Base-by-base conservation (phyloP, 2,113 vertebrate genomes). In the Oriolus oriolus region DNA sequence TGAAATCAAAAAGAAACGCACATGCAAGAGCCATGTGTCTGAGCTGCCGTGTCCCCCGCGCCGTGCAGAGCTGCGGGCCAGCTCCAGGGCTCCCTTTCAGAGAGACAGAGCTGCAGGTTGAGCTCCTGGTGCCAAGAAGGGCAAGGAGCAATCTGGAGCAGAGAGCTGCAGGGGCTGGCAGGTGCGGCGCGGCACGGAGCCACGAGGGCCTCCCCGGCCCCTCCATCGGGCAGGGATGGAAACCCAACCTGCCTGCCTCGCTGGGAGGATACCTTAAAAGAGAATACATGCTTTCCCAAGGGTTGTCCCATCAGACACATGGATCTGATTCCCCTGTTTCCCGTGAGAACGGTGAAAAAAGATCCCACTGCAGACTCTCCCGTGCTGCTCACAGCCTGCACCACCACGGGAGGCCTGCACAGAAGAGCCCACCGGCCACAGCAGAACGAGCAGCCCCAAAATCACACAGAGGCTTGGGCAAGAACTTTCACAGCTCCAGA, bases 121-220 rank as follows among this genome's bases (percentile, higher is more conserved):
- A 50, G 63, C 64, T 88, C 7, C 49, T n/a, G 11, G 56, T 80
- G 93, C 90, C 85, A 81, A 90, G 68, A 45, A 86, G 66, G 80
- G 66, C 75, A 76, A 78, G 73, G 94, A 87, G 84, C 37, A 5
- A 14, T 21, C 0, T 9, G 66, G 84, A 66, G 42, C 0, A 54
- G 73, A 45, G 61, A 42, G 80, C 69, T 79, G 70, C 69, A 44
- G 90, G 60, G 88, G 65, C 65, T 71, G 83, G 95, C 85, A 90
- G 82, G 92, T 69, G 81, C 1, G 41, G 54, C 5, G 6, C 0
- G 63, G 59, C 86, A 45, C 1, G 0, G 50, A 15, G 83, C 85
- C 86, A 28, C 0, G 9, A 54, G 60, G 81, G 82, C 84, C 81
- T 89, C 74, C 80, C 59, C 69, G 64, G 61, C 49, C 89, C 60